phyloP scores from a whole-genome alignment of 30 jellyfish, hydroid and myxozoan genomes.

The Pseudorhiza aurosa region DNA sequence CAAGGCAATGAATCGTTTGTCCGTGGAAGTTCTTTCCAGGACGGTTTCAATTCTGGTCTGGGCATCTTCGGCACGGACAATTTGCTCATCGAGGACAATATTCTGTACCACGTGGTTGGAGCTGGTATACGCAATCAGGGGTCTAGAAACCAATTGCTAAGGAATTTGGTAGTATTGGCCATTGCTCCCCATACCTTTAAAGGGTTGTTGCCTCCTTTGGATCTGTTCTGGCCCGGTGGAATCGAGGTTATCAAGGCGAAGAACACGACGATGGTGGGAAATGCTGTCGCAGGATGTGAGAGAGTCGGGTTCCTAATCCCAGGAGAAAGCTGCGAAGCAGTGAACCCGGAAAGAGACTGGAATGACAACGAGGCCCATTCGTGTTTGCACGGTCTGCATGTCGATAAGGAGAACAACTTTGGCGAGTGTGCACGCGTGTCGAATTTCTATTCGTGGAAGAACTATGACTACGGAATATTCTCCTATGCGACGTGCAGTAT shows the following conservation, averaged over 20 bases:
- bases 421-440: constrained; percentile 62
- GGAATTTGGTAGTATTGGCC: constrained; percentile 72
- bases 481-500: constrained; percentile 69
- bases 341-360: constrained; percentile 7
- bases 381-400: constrained; percentile 71
- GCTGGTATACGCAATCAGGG: constrained; percentile 87
- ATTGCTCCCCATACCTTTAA: constrained; percentile 64
- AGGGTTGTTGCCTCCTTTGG: constrained; percentile 55
- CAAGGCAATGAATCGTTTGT: constrained; percentile 85
- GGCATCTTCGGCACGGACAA: constrained; percentile 88
- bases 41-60: constrained; percentile 82
- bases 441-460: constrained; percentile 77
- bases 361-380: constrained; percentile 79
- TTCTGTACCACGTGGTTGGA: constrained; percentile 82
- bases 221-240: constrained; percentile 93
- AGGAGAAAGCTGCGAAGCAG: constrained; percentile 75
- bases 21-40: constrained; percentile 73
- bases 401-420: constrained; percentile 29
- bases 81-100: constrained; percentile 74
- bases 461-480: constrained; percentile 86
- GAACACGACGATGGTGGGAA: constrained; percentile 74
- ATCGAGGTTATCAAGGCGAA: constrained; percentile 69
- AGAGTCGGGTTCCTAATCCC: constrained; percentile 66
- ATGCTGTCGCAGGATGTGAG: constrained; percentile 95
- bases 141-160: constrained; percentile 57